Conservation (phyloP, 1,140 invertebrate genomes). For the Neodiprion lecontei region DNA sequence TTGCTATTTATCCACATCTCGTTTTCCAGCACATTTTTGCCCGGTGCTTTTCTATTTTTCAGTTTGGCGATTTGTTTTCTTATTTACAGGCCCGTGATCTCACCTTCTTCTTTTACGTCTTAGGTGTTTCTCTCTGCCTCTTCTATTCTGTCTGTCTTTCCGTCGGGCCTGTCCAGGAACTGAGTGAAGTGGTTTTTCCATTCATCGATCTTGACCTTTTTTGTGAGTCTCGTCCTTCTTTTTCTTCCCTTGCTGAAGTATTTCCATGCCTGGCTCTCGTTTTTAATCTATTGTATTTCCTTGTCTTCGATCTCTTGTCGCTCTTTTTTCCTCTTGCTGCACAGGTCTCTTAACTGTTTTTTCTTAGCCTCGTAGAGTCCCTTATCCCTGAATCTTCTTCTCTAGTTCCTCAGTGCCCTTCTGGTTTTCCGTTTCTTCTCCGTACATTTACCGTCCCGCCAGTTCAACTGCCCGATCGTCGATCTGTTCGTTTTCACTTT, state of each 20-base stretch:
- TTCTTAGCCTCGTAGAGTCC: not conserved
- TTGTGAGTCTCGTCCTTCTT: not conserved
- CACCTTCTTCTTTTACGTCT: constrained; percentile 5
- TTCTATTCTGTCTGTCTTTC: not conserved
- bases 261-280: not conserved
- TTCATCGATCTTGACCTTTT: not conserved
- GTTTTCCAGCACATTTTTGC: constrained; percentile 12
- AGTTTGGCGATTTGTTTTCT: constrained; percentile 15
- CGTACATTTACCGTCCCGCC: not conserved
- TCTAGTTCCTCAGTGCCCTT: not conserved
- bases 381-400: not conserved
- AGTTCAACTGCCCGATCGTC: not conserved
- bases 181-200: constrained; percentile 8
- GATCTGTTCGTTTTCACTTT: not conserved
- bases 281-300: not conserved
- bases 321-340: not conserved
- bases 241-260: not conserved
- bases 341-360: not conserved
- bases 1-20: constrained; percentile 16
- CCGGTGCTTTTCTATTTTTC: constrained; percentile 20
- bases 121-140: not conserved
- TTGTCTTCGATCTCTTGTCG: not conserved
- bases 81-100: constrained; percentile 15
- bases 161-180: constrained; percentile 3
- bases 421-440: not conserved